Evolutionary conservation across 1,140 invertebrate genomes (phyloP), one percentile per base, ranked within the genome.

Genomic region (Pseudobourletiella spinata): DNA sequence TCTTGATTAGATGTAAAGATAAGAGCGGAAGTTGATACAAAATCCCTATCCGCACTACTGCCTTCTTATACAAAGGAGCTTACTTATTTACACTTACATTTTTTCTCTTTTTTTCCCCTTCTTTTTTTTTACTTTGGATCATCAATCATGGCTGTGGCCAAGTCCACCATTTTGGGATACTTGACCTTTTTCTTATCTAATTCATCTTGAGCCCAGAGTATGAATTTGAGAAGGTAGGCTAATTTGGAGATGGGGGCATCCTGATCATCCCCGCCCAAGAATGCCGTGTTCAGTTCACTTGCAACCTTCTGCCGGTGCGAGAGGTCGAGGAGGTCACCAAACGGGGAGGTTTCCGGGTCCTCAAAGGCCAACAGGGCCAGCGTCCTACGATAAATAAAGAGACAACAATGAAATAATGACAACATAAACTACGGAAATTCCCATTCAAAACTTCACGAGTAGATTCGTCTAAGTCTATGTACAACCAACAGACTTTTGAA

Each of bases 251-350:
- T 71, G 14, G 89, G 89, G 48, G 86, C 83, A 71, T 92, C 89
- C 74, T 86, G 84, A 72, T 95, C 88, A 74, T 95, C 89, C 76
- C 87, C 88, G 72, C 91, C 89, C 25, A 98, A 78, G 69, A 98
- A 96, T 2, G 94, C 92, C 61, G 93, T 90, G 79, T 98, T 98
- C 6, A 98, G 78, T 80, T 98, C 93, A 79, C 91, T 95, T 15
- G 95, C 94, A 72, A 98, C 91, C 82, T 96, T 96, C 77, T 98
- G 91, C 70, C 92, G 80, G 73, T 96, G 91, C 28, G 90, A 87
- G 3, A 88, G 84, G 70, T 92, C 85, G n/a, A 99, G 77, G 16
- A 99, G 78, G 76, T 98, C 93, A 42, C 91, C 88, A 78, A 97
- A 98, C 0, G 95, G 95, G 64, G 91, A 95, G 54, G 84, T 85